A percentile compares a stretch with the other conserved stretches of the same genome.
phyloP scores from a whole-genome alignment of 2,797 vertebrate species.

The Myripristis murdjan region DNA sequence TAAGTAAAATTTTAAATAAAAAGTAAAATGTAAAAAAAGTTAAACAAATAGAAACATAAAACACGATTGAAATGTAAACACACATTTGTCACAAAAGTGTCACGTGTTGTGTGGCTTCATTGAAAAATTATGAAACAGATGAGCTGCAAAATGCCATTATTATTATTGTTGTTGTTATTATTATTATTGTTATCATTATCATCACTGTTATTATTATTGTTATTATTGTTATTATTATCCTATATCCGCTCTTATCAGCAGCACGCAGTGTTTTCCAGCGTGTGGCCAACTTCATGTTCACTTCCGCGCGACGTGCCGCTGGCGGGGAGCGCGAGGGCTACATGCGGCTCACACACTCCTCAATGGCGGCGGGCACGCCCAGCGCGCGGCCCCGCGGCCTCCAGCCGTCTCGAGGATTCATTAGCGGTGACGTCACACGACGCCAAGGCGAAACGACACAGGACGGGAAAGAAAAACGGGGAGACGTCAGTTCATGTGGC shows the following conservation, averaged over 20 bases:
- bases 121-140: no score
- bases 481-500: no score
- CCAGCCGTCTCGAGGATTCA: background rate
- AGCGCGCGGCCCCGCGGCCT: constrained; percentile 43
- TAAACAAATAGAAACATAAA: no score
- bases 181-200: background rate
- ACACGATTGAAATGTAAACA: no score
- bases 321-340: constrained; percentile 58
- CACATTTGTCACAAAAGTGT: no score
- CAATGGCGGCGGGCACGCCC: constrained; percentile 86
- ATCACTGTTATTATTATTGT: background rate
- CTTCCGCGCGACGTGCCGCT: constrained; percentile 21
- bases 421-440: no score
- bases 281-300: constrained; percentile 47
- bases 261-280: background rate
- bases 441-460: no score
- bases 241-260: background rate
- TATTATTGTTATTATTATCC: background rate
- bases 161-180: background rate
- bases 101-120: no score
- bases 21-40: no score
- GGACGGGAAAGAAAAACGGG: no score
- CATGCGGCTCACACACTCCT: constrained; percentile 68
- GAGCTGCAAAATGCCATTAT: no score
- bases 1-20: no score